Evolutionary conservation across 2,113 vertebrate species (phyloP), one percentile per base, ranked within the genome.

Genomic region (Nyctereutes procyonoides): DNA sequence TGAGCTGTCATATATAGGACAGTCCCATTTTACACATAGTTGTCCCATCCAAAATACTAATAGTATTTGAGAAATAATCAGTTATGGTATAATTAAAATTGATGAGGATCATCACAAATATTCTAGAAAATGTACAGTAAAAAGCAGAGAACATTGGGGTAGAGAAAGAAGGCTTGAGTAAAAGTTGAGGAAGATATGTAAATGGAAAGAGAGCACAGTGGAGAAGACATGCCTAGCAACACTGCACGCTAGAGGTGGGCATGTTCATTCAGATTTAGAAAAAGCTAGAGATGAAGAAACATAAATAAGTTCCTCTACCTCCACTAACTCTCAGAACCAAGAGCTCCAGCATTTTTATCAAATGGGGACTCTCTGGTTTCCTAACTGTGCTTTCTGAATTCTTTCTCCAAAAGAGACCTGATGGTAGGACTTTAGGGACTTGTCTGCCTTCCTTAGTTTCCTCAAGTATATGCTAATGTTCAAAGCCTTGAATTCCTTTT

Each of bases 41-140:
- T 65, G 67, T 87, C 9, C 24, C 53, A 16, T 43, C n/a, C 55
- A n/a, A 89, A 93, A 56, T 58, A 88, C 28, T 24, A 95, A 90
- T 1, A 62, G 38, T 56, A 87, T 3, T 79, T 80, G 80, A 96
- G 71, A 97, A 96, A 85, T 88, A 51, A 4, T 88, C 5, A 22
- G 26, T 56, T 88, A 74, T 20, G 22, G 17, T 58, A 63, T 81
- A 93, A 95, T 87, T 94, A 58, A 92, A 90, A 81, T 71, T 82
- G 81, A 92, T 56, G 65, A 92, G 89, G 95, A 93, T 26, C 2
- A 90, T 69, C 35, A 96, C 2, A 93, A 82, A 82, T 92, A 96
- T 20, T 13, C 43, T 92, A 80, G 16, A 77, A 92, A 96, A 84
- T 84, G 53, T 71, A 87, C 93, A 80, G 32, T 51, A 86, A 56